phyloP scores from a whole-genome alignment of 2,888 invertebrate species.

The Trichogramma evanescens region DNA sequence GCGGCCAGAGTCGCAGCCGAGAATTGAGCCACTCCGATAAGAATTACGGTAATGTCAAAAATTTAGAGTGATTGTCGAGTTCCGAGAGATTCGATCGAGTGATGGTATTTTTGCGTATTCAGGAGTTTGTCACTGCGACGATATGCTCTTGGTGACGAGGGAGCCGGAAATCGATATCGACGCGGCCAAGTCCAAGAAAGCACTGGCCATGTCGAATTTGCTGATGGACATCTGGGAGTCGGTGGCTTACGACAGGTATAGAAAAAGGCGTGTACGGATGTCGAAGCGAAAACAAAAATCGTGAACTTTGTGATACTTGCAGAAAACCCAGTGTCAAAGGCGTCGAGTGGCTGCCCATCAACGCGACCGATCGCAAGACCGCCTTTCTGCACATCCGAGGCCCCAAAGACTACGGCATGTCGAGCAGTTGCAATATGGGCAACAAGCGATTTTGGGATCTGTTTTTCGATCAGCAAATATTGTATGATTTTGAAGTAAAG shows the following conservation, averaged over 20 bases:
- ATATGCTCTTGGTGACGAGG: constrained; percentile 51
- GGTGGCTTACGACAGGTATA: constrained; percentile 43
- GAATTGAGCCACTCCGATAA: constrained; percentile 49
- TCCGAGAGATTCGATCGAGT: too few species aligned
- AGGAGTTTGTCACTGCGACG: constrained; percentile 62
- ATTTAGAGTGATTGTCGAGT: too few species aligned
- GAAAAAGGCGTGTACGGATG: neutral
- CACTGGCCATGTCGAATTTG: constrained; percentile 49
- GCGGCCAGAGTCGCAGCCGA: constrained; percentile 52
- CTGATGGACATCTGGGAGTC: constrained; percentile 53
- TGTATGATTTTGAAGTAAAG: too few species aligned
- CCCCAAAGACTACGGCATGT: neutral
- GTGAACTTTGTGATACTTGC: too few species aligned
- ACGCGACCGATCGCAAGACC: neutral
- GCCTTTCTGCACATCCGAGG: neutral
- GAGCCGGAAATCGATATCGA: constrained; percentile 34
- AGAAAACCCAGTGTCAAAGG: too few species aligned
- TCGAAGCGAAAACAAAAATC: too few species aligned
- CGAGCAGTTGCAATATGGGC: neutral
- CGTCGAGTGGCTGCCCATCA: neutral
- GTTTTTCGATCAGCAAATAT: neutral
- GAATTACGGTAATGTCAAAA: constrained; percentile 50
- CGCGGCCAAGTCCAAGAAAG: constrained; percentile 44
- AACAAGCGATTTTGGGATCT: constrained; percentile 6
- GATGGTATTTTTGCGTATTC: constrained; percentile 14